Percentiles rank a stretch among this genome's conserved stretches.
These are phyloP conservation scores for Philhelius pedissequus DNA, from an alignment of 2,888 invertebrate genomes.

Conservation along the genomic window DNA sequence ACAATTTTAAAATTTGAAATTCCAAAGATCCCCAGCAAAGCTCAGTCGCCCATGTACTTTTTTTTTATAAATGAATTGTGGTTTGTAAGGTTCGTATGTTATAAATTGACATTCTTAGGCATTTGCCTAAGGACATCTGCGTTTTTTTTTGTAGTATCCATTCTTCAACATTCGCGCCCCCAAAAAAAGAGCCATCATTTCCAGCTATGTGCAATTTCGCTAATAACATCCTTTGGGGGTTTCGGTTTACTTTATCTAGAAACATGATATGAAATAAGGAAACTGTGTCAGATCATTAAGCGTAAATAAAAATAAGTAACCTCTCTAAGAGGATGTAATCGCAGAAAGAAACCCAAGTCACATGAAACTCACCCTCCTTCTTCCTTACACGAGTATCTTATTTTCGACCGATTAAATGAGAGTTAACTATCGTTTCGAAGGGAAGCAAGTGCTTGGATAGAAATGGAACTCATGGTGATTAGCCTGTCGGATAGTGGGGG, in stretches of 20 bases:
- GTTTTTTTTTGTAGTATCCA: neutral
- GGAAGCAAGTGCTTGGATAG: neutral
- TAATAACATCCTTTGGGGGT: conserved; percentile 61
- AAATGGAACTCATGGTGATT: conserved; percentile 24
- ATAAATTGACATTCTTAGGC: too few relatives aligned
- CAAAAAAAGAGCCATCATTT: neutral
- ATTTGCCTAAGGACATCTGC: too few relatives aligned
- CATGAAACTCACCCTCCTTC: conserved; percentile 31
- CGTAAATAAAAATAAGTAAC: conserved; percentile 39
- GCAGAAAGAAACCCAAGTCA: conserved; percentile 38
- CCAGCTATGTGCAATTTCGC: conserved; percentile 26
- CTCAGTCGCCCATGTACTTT: too few relatives aligned
- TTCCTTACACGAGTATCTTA: too few relatives aligned
- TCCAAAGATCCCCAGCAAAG: too few relatives aligned
- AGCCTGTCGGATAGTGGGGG: conserved; percentile 26
- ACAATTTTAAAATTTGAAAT: too few relatives aligned
- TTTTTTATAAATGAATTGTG: too few relatives aligned
- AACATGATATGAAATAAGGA: neutral
- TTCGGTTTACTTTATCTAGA: neutral
- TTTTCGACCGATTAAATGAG: neutral
- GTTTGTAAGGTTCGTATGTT: too few relatives aligned
- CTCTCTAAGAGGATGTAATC: conserved; percentile 37
- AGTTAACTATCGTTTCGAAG: conserved; percentile 1
- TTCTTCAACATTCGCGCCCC: too few relatives aligned
- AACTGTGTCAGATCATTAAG: conserved; percentile 31